These are phyloP conservation scores for Rafetus swinhoei DNA, from an alignment of 2,113 vertebrate genomes.

Conservation along the genomic window DNA sequence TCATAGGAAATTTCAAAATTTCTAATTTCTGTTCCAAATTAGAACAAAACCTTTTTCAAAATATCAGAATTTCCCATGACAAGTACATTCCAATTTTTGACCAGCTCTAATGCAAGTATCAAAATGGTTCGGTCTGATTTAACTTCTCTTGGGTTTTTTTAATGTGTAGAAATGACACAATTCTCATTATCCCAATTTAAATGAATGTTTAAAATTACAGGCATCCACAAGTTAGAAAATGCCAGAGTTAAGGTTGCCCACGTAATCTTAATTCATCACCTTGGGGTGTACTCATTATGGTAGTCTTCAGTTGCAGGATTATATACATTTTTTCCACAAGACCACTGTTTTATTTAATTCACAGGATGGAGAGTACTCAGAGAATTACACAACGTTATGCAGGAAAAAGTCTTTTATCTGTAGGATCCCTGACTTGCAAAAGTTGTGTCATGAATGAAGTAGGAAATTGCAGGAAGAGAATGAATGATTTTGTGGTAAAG, in stretches of 20 bases:
- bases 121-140: background rate
- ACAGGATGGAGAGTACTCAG: background rate
- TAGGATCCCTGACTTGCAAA: too few species aligned
- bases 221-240: background rate
- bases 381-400: background rate
- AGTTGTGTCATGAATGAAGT: too few species aligned
- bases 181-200: background rate
- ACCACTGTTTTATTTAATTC: conserved; percentile 5
- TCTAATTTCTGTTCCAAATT: too few species aligned
- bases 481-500: background rate
- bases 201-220: background rate
- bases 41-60: too few species aligned
- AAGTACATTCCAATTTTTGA: too few species aligned
- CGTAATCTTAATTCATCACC: background rate
- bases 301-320: background rate
- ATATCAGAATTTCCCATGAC: too few species aligned
- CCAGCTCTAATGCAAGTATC: background rate
- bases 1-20: too few species aligned
- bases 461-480: too few species aligned
- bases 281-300: background rate
- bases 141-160: background rate
- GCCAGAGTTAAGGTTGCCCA: background rate
- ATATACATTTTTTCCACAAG: background rate
- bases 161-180: background rate
- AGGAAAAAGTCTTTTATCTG: background rate